Percentiles rank a stretch among this genome's conserved stretches.
Conservation (phyloP, 1,140 invertebrate species). For the Drosophila lacertosa region DNA sequence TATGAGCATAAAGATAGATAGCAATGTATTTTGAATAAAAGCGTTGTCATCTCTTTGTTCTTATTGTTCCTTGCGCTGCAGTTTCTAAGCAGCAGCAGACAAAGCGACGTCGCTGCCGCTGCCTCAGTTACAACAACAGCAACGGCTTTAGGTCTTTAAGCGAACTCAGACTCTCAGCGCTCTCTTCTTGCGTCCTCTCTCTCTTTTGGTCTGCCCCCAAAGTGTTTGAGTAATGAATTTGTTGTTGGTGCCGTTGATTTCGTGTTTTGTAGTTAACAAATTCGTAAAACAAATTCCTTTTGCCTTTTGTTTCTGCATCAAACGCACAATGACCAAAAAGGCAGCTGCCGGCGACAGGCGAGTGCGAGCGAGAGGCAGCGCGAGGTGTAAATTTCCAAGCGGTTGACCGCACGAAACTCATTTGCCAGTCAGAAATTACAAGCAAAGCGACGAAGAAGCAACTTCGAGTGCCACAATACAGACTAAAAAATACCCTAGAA, state of each 20-base stretch:
- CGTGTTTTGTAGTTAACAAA: conserved; percentile 74
- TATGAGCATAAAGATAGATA: no score
- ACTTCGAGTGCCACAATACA: background rate
- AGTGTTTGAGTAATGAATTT: conserved; percentile 4
- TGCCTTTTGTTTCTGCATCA: conserved; percentile 42
- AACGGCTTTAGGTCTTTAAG: conserved; percentile 5
- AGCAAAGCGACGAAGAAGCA: conserved; percentile 9
- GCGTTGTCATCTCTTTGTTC: no score
- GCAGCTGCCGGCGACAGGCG: background rate
- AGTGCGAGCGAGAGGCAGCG: background rate
- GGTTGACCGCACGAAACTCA: conserved; percentile 73
- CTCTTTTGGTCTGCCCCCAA: background rate
- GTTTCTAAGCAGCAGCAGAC: background rate
- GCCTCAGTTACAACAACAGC: background rate
- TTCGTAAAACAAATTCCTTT: conserved; percentile 74
- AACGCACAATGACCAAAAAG: conserved; percentile 33
- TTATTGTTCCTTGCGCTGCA: conserved; percentile 35
- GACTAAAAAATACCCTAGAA: conserved; percentile 19
- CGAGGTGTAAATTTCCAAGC: conserved; percentile 52
- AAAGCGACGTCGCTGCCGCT: background rate
- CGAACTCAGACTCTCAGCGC: background rate
- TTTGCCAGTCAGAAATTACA: conserved; percentile 69
- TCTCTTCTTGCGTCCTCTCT: background rate
- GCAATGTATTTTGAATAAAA: no score
- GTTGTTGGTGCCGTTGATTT: conserved; percentile 55